Evolutionary conservation across 2,888 invertebrate species (phyloP).

Genomic region (Salpingus planirostris): DNA sequence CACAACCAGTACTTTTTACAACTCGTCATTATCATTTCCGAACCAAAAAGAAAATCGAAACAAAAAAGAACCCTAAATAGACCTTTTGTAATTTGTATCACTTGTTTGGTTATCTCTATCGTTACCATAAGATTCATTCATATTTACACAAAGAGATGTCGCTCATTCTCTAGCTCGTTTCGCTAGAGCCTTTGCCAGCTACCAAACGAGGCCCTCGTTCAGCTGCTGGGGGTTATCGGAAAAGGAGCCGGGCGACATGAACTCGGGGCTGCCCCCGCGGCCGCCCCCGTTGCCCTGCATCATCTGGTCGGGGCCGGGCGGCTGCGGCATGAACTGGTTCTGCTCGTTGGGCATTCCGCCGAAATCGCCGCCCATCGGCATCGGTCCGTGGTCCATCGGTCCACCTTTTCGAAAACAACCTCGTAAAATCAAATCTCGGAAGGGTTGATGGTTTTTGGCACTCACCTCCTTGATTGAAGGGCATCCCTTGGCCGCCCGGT

Average conservation of each 20-base stretch:
- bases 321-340: constrained; percentile 48
- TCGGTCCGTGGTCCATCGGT: constrained; percentile 60
- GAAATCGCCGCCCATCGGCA: constrained; percentile 70
- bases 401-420: constrained; percentile 46
- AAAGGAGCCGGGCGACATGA: constrained; percentile 54
- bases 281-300: constrained; percentile 48
- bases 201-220: constrained; percentile 69
- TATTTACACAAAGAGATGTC: constrained; percentile 7
- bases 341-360: constrained; percentile 61
- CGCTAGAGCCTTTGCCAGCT: constrained; percentile 46
- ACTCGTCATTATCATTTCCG: too few species aligned
- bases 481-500: constrained; percentile 44
- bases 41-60: too few species aligned
- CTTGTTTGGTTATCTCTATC: too few species aligned
- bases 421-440: neutral
- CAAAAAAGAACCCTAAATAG: too few species aligned
- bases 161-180: constrained; percentile 40
- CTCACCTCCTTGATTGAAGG: constrained; percentile 69
- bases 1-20: too few species aligned
- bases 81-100: constrained; percentile 6
- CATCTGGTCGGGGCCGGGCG: constrained; percentile 50
- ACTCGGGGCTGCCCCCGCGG: constrained; percentile 64
- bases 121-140: neutral
- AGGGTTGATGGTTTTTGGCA: neutral
- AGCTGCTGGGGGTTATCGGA: constrained; percentile 64